Base-by-base conservation (phyloP, 2,888 invertebrate genomes). In the Anthrax anthrax region DNA sequence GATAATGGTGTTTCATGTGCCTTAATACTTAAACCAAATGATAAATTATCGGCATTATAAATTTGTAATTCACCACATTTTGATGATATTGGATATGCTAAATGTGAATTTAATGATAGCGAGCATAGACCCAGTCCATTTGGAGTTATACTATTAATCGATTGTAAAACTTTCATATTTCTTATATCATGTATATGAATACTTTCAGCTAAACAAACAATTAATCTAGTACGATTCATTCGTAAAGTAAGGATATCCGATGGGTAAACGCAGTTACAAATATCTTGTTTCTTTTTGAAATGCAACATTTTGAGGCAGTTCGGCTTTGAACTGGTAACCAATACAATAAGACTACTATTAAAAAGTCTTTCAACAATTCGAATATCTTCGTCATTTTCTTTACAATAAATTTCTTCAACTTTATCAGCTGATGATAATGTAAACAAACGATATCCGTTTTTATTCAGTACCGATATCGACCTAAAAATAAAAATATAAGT, bases 111-210 rank as follows among this genome's bases (percentile, higher is more conserved):
- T 12, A 65, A 52, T 3, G 68, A 67, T 14, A 68, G 52, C 39
- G 67, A 57, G 49, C 67, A 68, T 27, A 67, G 54, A 1, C 69
- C 67, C 54, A 56, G 52, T 45, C 61, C 59, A 52, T 67, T 68
- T 12, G 61, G 60, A 16, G 63, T 59, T 40, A 67, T 59, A 44
- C 64, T 62, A 49, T 60, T 61, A 39, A 68, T 67, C 50, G 64
- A 64, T 51, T 67, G 64, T 50, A 67, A 55, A 39, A 65, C 60
- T 54, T 65, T 64, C 68, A 68, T 68, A 50, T 68, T 65, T 27
- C 64, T 64, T 46, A 68, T 69, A 49, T 68, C 66, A 39, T 69
- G 69, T 46, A 68, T 67, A 53, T 67, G 65, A 55, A 68, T 63
- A 52, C 63, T 64, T 48, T 67, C 62, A 32, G 60, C 61, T 39